Conservation (phyloP, 1,140 invertebrate genomes). For the Ladona fulva region DNA sequence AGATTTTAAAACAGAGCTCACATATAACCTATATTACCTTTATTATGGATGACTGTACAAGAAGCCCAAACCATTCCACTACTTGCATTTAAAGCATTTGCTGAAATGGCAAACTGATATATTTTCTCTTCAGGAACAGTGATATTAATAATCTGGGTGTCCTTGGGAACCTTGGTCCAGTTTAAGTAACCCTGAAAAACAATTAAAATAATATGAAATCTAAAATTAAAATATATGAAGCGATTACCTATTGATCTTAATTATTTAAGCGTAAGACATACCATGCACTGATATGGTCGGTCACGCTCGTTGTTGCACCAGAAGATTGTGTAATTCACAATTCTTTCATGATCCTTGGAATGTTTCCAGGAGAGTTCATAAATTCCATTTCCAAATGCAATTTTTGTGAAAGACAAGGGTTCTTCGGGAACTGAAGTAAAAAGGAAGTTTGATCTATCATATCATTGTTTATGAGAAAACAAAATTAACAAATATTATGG, state of each 20-base stretch:
- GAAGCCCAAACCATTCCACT: constrained; percentile 70
- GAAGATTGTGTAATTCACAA: constrained; percentile 59
- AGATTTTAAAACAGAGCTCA: too few relatives aligned
- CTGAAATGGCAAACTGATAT: constrained; percentile 62
- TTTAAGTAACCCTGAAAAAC: constrained; percentile 44
- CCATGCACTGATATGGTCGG: constrained; percentile 48
- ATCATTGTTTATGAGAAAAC: too few relatives aligned
- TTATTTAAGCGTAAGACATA: constrained; percentile 29
- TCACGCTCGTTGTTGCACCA: constrained; percentile 56
- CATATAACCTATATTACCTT: constrained; percentile 31
- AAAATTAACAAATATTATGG: too few relatives aligned
- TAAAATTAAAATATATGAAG: constrained; percentile 14
- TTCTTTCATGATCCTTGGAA: constrained; percentile 32
- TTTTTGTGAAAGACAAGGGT: constrained; percentile 54
- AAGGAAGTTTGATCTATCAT: too few relatives aligned
- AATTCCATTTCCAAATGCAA: constrained; percentile 50
- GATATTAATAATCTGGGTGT: constrained; percentile 39
- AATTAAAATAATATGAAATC: constrained; percentile 19
- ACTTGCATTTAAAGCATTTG: constrained; percentile 49
- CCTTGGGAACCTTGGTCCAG: constrained; percentile 43
- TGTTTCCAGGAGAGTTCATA: constrained; percentile 63
- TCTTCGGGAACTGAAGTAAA: constrained; percentile 36
- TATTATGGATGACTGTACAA: constrained; percentile 61
- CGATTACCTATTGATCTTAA: constrained; percentile 17
- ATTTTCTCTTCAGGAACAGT: constrained; percentile 39